phyloP scores from a whole-genome alignment of 2,888 invertebrate species.

The Ochropleura plecta region DNA sequence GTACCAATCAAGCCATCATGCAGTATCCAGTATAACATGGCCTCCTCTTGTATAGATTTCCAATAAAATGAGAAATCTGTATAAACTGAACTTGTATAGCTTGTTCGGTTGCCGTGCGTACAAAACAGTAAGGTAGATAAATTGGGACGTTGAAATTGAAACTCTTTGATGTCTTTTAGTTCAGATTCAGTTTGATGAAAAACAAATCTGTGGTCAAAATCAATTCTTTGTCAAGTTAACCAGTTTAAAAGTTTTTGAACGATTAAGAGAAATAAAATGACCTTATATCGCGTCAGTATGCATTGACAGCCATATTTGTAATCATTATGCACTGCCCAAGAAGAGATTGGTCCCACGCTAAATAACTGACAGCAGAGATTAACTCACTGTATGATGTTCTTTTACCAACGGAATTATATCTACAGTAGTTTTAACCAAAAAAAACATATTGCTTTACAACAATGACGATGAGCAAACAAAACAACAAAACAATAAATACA shows the following conservation, averaged over 20 bases:
- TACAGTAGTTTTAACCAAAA: not conserved
- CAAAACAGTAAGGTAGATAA: not conserved
- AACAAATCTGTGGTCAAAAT: not conserved
- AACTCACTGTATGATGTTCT: not conserved
- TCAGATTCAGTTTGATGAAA: not conserved
- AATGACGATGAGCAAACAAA: too few species aligned
- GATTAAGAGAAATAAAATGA: not conserved
- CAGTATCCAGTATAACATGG: too few species aligned
- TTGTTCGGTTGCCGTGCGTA: too few species aligned
- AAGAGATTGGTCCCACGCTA: not conserved
- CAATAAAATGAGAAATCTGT: too few species aligned
- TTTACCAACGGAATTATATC: not conserved
- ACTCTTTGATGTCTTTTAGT: not conserved
- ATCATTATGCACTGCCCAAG: not conserved
- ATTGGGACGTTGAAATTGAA: not conserved
- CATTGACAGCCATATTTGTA: not conserved
- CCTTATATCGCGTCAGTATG: not conserved
- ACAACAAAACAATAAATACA: too few species aligned
- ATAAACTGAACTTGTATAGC: too few species aligned
- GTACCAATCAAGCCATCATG: too few species aligned
- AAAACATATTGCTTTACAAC: too few species aligned
- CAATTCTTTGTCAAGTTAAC: not conserved
- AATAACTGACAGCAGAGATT: not conserved
- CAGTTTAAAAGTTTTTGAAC: not conserved
- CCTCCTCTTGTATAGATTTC: too few species aligned